A percentile compares a stretch with the other conserved stretches of the same genome.
Conservation (phyloP, 2,888 invertebrate genomes). For the Campoletis raptor region DNA sequence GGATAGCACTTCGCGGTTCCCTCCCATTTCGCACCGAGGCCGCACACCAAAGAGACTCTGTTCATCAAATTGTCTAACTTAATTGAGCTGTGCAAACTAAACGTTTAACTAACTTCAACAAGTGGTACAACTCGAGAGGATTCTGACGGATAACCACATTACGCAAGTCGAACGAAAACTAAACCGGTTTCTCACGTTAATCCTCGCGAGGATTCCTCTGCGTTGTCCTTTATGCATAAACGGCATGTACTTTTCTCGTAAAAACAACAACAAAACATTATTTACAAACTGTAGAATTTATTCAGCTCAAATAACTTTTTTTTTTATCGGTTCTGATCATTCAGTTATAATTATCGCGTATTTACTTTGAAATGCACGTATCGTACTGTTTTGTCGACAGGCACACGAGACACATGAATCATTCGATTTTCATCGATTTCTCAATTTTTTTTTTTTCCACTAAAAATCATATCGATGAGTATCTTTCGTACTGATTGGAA, state of each 20-base stretch:
- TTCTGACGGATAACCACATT: constrained; percentile 57
- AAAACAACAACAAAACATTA: neutral
- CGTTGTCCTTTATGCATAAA: neutral
- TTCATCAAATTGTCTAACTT: constrained; percentile 74
- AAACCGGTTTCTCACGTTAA: constrained; percentile 63
- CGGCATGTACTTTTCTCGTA: neutral
- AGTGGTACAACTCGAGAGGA: constrained; percentile 57
- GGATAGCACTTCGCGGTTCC: neutral
- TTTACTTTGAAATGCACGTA: neutral
- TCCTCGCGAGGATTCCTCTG: constrained; percentile 9
- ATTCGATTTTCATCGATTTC: neutral
- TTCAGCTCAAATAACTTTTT: neutral
- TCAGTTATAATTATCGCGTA: neutral
- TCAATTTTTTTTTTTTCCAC: too few species aligned
- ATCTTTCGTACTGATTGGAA: constrained; percentile 62
- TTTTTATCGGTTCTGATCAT: neutral
- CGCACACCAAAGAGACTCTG: neutral
- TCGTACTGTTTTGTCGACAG: constrained; percentile 1
- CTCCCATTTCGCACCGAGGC: neutral
- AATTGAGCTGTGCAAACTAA: constrained; percentile 73
- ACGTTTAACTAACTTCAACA: constrained; percentile 77
- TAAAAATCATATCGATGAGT: constrained; percentile 54
- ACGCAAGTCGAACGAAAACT: constrained; percentile 63
- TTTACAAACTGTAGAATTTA: neutral
- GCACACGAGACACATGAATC: constrained; percentile 42